Evolutionary conservation across 2,113 vertebrate species (phyloP), one percentile per base, ranked within the genome.

Genomic region (Pandion haliaetus): DNA sequence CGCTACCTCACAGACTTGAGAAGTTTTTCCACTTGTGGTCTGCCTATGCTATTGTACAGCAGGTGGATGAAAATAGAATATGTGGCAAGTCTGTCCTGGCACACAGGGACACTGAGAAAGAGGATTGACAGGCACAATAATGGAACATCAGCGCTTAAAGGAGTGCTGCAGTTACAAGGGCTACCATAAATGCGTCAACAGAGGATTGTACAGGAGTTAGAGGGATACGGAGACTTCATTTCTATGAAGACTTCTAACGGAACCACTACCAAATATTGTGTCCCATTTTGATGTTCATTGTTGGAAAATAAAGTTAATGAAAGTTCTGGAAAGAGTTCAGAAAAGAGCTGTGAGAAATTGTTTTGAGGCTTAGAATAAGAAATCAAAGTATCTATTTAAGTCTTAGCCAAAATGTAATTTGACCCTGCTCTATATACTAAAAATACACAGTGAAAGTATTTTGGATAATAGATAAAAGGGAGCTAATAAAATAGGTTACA

Each of bases 351-450:
- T 90, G 73, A 89, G 69, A 92, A 92, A 92, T 86, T 86, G 42
- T 95, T 95, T 69, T 74, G 92, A 91, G 91, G 65, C 80, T 95
- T 95, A 78, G 70, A 93, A 94, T 87, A 89, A 94, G 83, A 96
- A 93, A 94, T 69, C 73, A 61, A 92, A 92, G 82, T 76, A 65
- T 44, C 44, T 85, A 52, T 87, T 95, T 95, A 82, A 92, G 72
- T 82, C 70, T 79, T 93, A 65, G 88, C 95, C 94, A 91, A 93
- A 95, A 93, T 79, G 81, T 93, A 94, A 93, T 73, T 76, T 93
- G 86, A 95, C 66, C 32, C 44, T 65, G 38, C 40, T 91, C 18
- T 65, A 36, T 69, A 45, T 58, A 73, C 70, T 94, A 93, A 94
- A 95, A 95, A 87, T 82, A 95, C 54, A 89, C 93, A 87, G 69